phyloP scores from a whole-genome alignment of 2,797 vertebrate genomes.

The Squalus acanthias region DNA sequence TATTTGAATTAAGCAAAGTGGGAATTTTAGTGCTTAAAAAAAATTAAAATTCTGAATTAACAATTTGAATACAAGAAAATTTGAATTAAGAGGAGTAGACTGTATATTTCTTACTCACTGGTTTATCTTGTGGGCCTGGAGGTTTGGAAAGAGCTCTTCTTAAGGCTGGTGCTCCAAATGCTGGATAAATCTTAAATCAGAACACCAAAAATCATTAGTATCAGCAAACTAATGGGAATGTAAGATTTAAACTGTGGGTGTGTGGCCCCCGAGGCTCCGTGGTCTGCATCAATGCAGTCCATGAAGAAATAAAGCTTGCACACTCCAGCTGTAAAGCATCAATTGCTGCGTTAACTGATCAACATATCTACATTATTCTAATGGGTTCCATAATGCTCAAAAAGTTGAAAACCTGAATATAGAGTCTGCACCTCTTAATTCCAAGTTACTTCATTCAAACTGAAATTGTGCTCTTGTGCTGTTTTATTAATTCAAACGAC shows the following conservation, averaged over 20 bases:
- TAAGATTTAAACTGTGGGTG: neutral
- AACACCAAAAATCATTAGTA: conserved; percentile 11
- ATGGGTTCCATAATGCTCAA: neutral
- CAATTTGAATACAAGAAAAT: neutral
- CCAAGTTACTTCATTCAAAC: neutral
- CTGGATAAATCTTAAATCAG: conserved; percentile 31
- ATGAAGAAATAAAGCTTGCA: neutral
- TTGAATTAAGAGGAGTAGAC: conserved; percentile 27
- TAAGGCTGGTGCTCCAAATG: neutral
- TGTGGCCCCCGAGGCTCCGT: neutral
- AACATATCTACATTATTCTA: neutral
- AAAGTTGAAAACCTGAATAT: neutral
- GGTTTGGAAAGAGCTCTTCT: neutral
- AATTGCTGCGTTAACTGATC: neutral
- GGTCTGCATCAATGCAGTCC: neutral
- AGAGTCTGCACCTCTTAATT: neutral
- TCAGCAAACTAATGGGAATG: neutral
- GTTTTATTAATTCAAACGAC: neutral
- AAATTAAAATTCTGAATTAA: neutral
- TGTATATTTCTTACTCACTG: conserved; percentile 27
- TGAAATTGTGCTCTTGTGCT: neutral
- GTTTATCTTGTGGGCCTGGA: conserved; percentile 6
- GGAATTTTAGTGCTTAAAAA: neutral
- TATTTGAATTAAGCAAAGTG: neutral
- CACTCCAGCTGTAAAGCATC: conserved; percentile 18